Evolutionary conservation across 2,888 invertebrate genomes (phyloP).

Genomic region (Lysandra coridon): DNA sequence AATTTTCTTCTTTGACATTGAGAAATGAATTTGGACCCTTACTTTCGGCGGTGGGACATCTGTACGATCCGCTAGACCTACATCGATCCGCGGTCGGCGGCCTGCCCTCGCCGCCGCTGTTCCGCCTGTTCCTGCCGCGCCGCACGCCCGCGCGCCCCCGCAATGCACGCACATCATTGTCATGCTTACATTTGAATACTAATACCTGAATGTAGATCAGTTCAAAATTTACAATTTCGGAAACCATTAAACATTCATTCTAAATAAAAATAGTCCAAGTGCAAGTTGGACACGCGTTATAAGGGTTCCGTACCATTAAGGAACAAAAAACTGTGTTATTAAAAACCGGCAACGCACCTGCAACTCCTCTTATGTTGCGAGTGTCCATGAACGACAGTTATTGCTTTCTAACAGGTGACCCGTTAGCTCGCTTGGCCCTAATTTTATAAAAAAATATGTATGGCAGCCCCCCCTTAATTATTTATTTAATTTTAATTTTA

Average conservation of each 20-base stretch:
- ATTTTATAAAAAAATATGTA: no score
- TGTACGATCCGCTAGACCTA: slow-evolving; percentile 53
- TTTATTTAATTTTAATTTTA: no score
- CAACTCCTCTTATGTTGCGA: no score
- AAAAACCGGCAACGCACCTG: no score
- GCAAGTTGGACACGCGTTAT: no score
- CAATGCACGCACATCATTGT: slow-evolving; percentile 4
- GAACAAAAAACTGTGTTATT: not conserved
- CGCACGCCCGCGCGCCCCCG: not conserved
- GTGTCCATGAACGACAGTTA: no score
- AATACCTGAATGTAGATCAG: not conserved
- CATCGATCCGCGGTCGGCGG: slow-evolving; percentile 55
- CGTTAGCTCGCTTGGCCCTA: no score
- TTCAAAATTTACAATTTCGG: not conserved
- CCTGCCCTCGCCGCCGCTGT: slow-evolving; percentile 43
- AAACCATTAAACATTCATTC: not conserved
- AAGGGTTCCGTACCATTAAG: not conserved
- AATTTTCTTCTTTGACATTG: slow-evolving; percentile 79
- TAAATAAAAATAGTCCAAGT: no score
- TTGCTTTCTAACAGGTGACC: no score
- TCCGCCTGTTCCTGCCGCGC: slow-evolving; percentile 33
- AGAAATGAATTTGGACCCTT: slow-evolving; percentile 76
- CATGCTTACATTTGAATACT: not conserved
- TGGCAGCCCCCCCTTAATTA: no score
- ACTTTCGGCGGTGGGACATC: slow-evolving; percentile 62